These are phyloP conservation scores for Palythoa grandis DNA, from an alignment of 92 coral and sea anemone species.

Conservation along the genomic window DNA sequence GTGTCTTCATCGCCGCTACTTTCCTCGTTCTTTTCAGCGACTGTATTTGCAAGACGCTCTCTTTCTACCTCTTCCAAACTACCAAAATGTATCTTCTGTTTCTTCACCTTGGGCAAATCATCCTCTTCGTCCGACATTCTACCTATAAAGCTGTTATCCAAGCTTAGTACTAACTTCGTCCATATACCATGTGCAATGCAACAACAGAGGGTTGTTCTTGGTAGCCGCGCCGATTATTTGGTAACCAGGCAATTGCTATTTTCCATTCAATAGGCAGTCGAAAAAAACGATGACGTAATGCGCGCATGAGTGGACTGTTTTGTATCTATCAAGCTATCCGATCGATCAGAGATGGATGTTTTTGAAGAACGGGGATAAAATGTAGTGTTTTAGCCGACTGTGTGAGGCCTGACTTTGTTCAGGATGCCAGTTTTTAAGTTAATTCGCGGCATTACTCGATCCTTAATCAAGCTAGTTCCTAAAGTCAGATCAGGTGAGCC, in stretches of 20 bases:
- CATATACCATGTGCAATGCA: slow-evolving; percentile 26
- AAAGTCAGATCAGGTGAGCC: slow-evolving; percentile 28
- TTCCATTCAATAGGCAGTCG: background rate
- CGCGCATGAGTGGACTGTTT: background rate
- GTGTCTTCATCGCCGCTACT: slow-evolving; percentile 45
- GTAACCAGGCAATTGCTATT: slow-evolving; percentile 12
- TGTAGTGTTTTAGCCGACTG: slow-evolving; percentile 8
- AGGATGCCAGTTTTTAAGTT: slow-evolving; percentile 21
- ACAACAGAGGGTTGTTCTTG: slow-evolving; percentile 18
- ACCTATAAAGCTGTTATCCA: background rate
- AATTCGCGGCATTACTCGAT: slow-evolving; percentile 21
- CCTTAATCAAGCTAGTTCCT: slow-evolving; percentile 15
- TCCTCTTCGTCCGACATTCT: slow-evolving; percentile 96
- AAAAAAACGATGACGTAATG: background rate
- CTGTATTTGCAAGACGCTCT: slow-evolving; percentile 77
- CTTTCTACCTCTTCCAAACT: slow-evolving; percentile 92
- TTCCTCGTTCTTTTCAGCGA: slow-evolving; percentile 41
- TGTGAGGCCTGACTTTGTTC: background rate
- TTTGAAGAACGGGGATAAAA: background rate
- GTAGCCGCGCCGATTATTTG: slow-evolving; percentile 13
- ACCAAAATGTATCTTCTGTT: slow-evolving; percentile 88
- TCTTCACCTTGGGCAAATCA: slow-evolving; percentile 78
- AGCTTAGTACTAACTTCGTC: background rate
- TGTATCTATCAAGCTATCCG: background rate
- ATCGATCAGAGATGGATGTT: background rate